Percentiles rank a stretch among this genome's conserved stretches.
These are phyloP conservation scores for Ariolimax columbianus DNA, from an alignment of 2,888 invertebrate species.

Conservation along the genomic window DNA sequence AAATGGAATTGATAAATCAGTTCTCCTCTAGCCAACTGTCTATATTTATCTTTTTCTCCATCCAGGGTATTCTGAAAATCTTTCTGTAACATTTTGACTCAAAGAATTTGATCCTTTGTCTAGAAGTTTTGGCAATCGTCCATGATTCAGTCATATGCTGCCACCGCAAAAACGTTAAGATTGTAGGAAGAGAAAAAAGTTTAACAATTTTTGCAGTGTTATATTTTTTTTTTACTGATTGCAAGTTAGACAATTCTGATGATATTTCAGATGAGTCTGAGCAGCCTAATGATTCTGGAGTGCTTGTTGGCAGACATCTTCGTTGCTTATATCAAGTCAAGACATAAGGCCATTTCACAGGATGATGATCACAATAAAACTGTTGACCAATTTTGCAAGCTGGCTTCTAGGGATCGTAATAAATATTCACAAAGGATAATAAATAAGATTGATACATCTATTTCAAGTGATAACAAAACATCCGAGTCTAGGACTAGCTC, in stretches of 20 bases:
- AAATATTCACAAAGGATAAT: neutral
- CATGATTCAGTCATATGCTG: too few species aligned
- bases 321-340: constrained; percentile 43
- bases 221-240: neutral
- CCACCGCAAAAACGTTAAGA: too few species aligned
- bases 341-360: neutral
- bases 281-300: constrained; percentile 59
- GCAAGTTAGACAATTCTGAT: neutral
- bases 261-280: constrained; percentile 65
- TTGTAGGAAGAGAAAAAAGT: too few species aligned
- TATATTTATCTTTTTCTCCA: too few species aligned
- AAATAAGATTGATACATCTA: neutral
- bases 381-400: neutral
- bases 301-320: constrained; percentile 65
- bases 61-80: too few species aligned
- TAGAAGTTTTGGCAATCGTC: too few species aligned
- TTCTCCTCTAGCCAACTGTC: too few species aligned
- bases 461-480: neutral
- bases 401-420: neutral
- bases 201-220: too few species aligned
- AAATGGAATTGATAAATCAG: too few species aligned
- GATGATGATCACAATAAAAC: neutral
- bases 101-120: too few species aligned
- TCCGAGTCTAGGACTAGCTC: neutral
- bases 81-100: too few species aligned